Conservation (phyloP, 1,140 invertebrate genomes). For the Drosophila novamexicana region DNA sequence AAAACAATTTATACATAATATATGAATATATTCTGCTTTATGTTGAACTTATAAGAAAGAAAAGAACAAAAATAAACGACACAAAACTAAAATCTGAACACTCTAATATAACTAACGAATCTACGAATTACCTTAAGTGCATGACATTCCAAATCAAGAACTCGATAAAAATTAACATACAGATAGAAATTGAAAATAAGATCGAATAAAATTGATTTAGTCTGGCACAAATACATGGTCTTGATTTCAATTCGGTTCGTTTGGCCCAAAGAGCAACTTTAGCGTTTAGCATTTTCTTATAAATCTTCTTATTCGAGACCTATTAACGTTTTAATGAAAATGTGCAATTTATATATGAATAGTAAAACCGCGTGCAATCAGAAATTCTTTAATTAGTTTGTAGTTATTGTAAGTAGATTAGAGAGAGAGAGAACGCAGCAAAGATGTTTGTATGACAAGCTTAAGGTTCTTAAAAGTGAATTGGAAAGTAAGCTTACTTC, state of each 20-base stretch:
- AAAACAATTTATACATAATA: conserved; percentile 51
- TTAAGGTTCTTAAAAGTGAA: conserved; percentile 70
- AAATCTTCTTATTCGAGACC: conserved; percentile 55
- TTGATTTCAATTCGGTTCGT: conserved; percentile 63
- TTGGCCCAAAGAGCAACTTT: conserved; percentile 84
- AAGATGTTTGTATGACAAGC: conserved; percentile 75
- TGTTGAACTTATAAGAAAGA: conserved; percentile 25
- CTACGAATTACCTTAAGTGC: conserved; percentile 64
- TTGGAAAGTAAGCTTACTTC: conserved; percentile 75
- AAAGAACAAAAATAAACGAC: conserved; percentile 38
- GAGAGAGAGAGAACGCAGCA: conserved; percentile 59
- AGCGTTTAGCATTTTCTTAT: conserved; percentile 55
- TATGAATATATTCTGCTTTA: conserved; percentile 73
- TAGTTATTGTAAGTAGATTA: conserved; percentile 53
- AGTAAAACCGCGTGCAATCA: conserved; percentile 78
- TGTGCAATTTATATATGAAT: conserved; percentile 72
- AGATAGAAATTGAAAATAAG: conserved; percentile 15
- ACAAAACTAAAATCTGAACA: conserved; percentile 38
- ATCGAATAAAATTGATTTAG: conserved; percentile 33
- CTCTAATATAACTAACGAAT: conserved; percentile 49
- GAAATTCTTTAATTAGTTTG: conserved; percentile 65
- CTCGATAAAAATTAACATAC: conserved; percentile 15
- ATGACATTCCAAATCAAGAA: conserved; percentile 67
- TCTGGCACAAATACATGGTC: conserved; percentile 20
- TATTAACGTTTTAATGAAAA: conserved; percentile 74